Base-by-base conservation (phyloP, 2,888 invertebrate species). In the Cheilosia soror region DNA sequence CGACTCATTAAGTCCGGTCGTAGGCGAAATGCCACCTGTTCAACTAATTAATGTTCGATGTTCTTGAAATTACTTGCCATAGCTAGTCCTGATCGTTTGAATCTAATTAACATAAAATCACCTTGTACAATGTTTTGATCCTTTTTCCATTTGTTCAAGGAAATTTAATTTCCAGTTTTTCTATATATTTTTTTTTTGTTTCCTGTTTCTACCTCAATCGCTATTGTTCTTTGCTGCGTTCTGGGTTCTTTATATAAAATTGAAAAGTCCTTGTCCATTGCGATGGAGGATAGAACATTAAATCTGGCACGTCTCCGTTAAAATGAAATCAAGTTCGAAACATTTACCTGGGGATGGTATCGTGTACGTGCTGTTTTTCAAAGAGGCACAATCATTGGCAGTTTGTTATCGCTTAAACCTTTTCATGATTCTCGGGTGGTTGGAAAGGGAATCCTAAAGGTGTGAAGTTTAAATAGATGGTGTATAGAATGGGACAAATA, bases 51-150 rank as follows among this genome's bases (percentile, higher is more conserved):
- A 60, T 40, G 58, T 20, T 25, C 57, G 47, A 57, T 69, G 69
- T 37, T 44, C 15, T 53, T 51, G 51, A 53, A 66, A 66, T 53
- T 51, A 66, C 33, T 65, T 53, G 25, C 27, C 37, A 27, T 31
- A 20, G 20, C 20, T 20, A 37, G 65, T 51, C 51, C 37, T 7
- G 27, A 47, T 71, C 40, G 60, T 51, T 71, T 49, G 29, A 60
- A 51, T 58, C 71, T 72, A 72, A 72, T 72, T 72, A 72, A 69
- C 57, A 57, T 69, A 15, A 58, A 69, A 72, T 72, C 49, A 53
- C 53, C 42, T 60, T 20, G 11, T 62, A n/a, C 42, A 51, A 51
- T 7, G 42, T 60, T 72, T 72, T 72, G 62, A 72, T 72, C 62
- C 72, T 51, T 51, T 57, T 55, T 51, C 51, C 40, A 53, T 62